Evolutionary conservation across 2,888 invertebrate genomes (phyloP).

Genomic region (Diarsia dahlii): DNA sequence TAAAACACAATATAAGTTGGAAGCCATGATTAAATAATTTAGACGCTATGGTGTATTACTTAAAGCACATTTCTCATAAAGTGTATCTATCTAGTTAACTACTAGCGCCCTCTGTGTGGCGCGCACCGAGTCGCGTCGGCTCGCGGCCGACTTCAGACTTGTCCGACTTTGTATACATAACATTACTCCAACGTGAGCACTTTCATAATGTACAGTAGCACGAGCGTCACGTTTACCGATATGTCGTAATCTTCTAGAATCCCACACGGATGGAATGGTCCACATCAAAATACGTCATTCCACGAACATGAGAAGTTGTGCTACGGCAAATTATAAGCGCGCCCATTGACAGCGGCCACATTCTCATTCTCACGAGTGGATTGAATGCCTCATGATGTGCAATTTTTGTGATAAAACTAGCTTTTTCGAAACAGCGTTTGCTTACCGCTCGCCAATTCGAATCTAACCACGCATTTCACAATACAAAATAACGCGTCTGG

Average conservation of each 20-base stretch:
- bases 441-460: neutral
- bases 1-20: constrained; percentile 48
- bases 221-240: neutral
- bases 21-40: constrained; percentile 59
- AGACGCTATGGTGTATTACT: constrained; percentile 20
- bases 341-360: neutral
- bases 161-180: constrained; percentile 25
- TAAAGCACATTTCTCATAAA: constrained; percentile 44
- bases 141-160: constrained; percentile 44
- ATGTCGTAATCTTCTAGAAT: neutral
- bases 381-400: neutral
- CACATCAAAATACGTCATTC: neutral
- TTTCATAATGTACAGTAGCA: neutral
- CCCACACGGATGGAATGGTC: neutral
- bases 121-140: constrained; percentile 8
- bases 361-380: constrained; percentile 1
- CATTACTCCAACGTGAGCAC: neutral
- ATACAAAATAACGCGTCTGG: constrained; percentile 1
- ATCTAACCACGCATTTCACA: constrained; percentile 5
- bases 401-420: constrained; percentile 8
- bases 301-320: no score
- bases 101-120: constrained; percentile 44
- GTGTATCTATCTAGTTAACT: constrained; percentile 37
- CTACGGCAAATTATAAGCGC: neutral
- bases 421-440: neutral